phyloP scores from a whole-genome alignment of 1,140 invertebrate species.

The Tetragonula clypearis region DNA sequence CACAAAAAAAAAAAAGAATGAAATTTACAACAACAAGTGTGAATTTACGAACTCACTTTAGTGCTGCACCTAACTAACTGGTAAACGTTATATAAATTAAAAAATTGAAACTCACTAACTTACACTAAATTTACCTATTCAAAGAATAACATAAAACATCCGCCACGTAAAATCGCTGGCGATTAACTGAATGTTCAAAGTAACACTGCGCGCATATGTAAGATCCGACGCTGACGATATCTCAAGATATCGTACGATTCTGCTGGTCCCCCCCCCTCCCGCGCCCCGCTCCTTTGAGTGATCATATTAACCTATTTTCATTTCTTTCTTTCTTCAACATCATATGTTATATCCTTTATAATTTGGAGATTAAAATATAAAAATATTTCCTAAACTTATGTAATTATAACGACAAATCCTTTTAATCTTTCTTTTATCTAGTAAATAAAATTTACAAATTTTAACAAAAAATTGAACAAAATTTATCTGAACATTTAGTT shows the following conservation, averaged over 20 bases:
- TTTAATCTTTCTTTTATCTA: neutral
- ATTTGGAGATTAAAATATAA: neutral
- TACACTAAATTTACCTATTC: conserved; percentile 13
- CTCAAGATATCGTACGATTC: conserved; percentile 73
- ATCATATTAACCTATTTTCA: conserved; percentile 33
- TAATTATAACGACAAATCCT: neutral
- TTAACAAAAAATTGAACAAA: neutral
- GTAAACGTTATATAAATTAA: too few species aligned
- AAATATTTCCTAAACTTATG: neutral
- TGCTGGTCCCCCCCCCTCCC: neutral
- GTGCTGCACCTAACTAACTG: neutral
- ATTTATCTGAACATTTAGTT: neutral
- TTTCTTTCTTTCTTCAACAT: neutral
- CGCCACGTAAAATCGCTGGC: conserved; percentile 34
- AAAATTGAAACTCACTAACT: neutral
- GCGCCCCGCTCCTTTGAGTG: too few species aligned
- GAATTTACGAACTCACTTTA: neutral
- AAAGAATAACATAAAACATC: neutral
- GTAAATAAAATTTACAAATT: too few species aligned
- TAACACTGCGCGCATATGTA: conserved; percentile 62
- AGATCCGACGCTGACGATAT: conserved; percentile 62
- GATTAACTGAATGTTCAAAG: conserved; percentile 69
- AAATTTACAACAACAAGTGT: neutral
- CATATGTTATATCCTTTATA: neutral
- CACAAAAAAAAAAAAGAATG: neutral